A percentile compares a stretch with the other conserved stretches of the same genome.
phyloP scores from a whole-genome alignment of 2,888 invertebrate species.

The Xylota sylvarum region DNA sequence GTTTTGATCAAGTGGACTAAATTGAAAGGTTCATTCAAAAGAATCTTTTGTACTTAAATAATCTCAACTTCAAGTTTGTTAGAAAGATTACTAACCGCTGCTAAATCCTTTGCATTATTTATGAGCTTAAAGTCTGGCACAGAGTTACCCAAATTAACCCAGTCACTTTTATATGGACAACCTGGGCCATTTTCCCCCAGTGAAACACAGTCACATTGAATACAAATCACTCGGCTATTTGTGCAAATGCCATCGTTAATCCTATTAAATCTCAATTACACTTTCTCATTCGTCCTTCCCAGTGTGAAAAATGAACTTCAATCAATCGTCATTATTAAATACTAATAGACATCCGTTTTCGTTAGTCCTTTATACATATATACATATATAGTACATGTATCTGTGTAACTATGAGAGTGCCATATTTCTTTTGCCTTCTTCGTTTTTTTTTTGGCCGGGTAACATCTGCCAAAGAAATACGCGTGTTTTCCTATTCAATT shows the following conservation, averaged over 20 bases:
- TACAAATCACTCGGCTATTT: conserved; percentile 71
- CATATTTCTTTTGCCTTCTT: conserved; percentile 39
- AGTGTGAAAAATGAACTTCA: conserved; percentile 67
- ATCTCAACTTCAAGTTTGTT: neutral
- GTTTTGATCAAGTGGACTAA: too few species aligned
- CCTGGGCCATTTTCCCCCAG: neutral
- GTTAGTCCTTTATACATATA: conserved; percentile 26
- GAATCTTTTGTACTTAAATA: too few species aligned
- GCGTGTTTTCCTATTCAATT: conserved; percentile 74
- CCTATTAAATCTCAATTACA: conserved; percentile 76
- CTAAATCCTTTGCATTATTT: conserved; percentile 21
- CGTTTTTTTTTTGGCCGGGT: conserved; percentile 33
- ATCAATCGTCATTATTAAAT: conserved; percentile 77
- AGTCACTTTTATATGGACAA: conserved; percentile 40
- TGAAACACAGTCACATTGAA: conserved; percentile 31
- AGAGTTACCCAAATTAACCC: conserved; percentile 49
- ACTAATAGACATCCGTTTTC: conserved; percentile 74
- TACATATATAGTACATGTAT: conserved; percentile 16
- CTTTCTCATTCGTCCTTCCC: conserved; percentile 28
- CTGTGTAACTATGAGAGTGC: conserved; percentile 9
- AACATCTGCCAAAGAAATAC: conserved; percentile 74
- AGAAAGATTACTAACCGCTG: neutral
- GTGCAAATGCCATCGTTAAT: conserved; percentile 70
- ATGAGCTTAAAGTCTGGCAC: conserved; percentile 12
- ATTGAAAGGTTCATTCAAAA: too few species aligned